Percentiles rank a stretch among this genome's conserved stretches.
Conservation (phyloP, 1,140 invertebrate species). For the Rhopalosiphum maidis region DNA sequence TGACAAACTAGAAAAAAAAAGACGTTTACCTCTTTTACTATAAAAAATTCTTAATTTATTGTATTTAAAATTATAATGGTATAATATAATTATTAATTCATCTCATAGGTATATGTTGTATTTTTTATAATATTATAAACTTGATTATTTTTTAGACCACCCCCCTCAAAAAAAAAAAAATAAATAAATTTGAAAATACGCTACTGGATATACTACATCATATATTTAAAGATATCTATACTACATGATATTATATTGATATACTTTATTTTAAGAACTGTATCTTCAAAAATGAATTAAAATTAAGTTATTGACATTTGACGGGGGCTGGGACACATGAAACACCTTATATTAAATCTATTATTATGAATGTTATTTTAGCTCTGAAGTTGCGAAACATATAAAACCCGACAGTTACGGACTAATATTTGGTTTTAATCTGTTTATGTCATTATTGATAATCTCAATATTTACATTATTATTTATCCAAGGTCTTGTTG, state of each 20-base stretch:
- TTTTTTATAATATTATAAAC: no score
- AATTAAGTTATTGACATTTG: not conserved
- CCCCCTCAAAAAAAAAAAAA: no score
- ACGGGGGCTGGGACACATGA: not conserved
- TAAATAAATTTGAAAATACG: no score
- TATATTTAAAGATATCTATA: no score
- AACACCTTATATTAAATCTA: not conserved
- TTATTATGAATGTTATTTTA: slow-evolving; percentile 63
- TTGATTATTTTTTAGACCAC: no score
- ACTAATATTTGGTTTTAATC: slow-evolving; percentile 89
- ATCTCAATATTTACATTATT: slow-evolving; percentile 80
- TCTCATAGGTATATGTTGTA: no score
- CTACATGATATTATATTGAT: not conserved
- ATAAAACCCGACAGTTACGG: slow-evolving; percentile 85
- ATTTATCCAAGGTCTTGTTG: slow-evolving; percentile 63
- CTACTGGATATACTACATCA: no score
- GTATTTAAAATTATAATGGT: no score
- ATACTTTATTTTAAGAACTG: not conserved
- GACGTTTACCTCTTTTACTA: no score
- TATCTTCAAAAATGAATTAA: not conserved
- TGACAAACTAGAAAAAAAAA: no score
- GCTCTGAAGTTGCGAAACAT: slow-evolving; percentile 82
- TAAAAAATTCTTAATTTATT: no score
- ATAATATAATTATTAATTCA: no score
- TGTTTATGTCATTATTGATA: slow-evolving; percentile 78